phyloP scores from a whole-genome alignment of 2,888 invertebrate genomes.

The Neuroscelio doddi region DNA sequence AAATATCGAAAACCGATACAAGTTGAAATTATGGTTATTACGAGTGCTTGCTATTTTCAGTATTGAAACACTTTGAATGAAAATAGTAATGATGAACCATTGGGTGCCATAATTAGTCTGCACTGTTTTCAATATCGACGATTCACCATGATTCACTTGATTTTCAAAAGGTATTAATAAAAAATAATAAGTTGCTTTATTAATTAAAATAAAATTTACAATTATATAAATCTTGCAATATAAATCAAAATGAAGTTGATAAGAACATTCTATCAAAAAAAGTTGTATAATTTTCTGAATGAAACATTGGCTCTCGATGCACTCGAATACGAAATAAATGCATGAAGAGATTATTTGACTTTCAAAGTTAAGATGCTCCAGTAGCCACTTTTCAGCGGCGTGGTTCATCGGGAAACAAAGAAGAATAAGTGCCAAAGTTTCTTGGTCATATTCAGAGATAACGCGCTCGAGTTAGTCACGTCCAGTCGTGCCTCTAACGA shows the following conservation, averaged over 20 bases:
- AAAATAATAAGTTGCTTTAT: too few species aligned
- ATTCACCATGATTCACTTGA: too few species aligned
- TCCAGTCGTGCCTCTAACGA: slow-evolving; percentile 41
- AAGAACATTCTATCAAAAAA: background rate
- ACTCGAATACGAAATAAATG: slow-evolving; percentile 32
- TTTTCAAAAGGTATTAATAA: too few species aligned
- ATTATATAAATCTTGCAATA: background rate
- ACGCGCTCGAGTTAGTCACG: slow-evolving; percentile 43
- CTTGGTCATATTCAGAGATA: slow-evolving; percentile 42
- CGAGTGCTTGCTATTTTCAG: slow-evolving; percentile 22
- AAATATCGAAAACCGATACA: slow-evolving; percentile 40
- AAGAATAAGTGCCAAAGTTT: slow-evolving; percentile 42
- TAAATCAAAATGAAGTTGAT: too few species aligned
- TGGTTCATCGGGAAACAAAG: slow-evolving; percentile 39
- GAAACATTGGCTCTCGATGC: slow-evolving; percentile 16
- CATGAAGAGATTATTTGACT: slow-evolving; percentile 34
- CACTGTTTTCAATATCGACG: background rate
- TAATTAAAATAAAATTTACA: background rate
- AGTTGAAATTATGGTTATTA: slow-evolving; percentile 34
- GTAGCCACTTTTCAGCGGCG: slow-evolving; percentile 33
- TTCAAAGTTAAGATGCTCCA: slow-evolving; percentile 30
- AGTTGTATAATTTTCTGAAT: slow-evolving; percentile 7
- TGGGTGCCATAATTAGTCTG: slow-evolving; percentile 25
- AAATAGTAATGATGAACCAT: slow-evolving; percentile 34
- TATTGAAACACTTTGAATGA: slow-evolving; percentile 16